A percentile compares a stretch with the other conserved stretches of the same genome.
phyloP scores from a whole-genome alignment of 2,888 invertebrate genomes.

The Melipona beecheii region DNA sequence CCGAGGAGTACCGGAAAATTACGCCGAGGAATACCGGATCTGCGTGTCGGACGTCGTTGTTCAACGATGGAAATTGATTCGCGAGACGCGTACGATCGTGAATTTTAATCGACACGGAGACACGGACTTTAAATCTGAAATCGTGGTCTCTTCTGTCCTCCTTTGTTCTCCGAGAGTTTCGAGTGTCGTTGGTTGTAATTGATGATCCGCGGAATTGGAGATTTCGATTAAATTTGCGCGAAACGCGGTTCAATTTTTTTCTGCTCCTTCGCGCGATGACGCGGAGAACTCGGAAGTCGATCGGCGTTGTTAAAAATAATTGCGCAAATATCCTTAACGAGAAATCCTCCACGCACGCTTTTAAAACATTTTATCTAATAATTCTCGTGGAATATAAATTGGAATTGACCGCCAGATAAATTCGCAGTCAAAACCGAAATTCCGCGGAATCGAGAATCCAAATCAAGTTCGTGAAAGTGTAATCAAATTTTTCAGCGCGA shows the following conservation, averaged over 20 bases:
- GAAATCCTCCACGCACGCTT: too few relatives aligned
- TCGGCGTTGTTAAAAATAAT: too few relatives aligned
- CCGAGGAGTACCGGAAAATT: slow-evolving; percentile 23
- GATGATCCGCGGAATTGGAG: neutral
- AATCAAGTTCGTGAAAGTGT: too few relatives aligned
- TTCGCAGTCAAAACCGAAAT: too few relatives aligned
- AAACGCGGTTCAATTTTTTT: neutral
- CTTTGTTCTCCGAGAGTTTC: neutral
- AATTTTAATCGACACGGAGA: neutral
- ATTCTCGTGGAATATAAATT: too few relatives aligned
- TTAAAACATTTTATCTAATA: too few relatives aligned
- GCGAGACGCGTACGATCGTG: neutral
- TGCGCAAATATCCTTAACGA: too few relatives aligned
- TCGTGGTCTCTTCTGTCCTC: neutral
- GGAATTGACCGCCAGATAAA: too few relatives aligned
- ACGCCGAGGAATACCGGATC: slow-evolving; percentile 7
- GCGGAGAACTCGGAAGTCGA: too few relatives aligned
- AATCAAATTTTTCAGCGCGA: too few relatives aligned
- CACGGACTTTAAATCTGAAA: neutral
- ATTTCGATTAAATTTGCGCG: neutral
- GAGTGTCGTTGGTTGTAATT: neutral
- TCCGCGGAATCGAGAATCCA: too few relatives aligned
- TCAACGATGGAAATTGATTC: neutral
- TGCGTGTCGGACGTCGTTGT: neutral
- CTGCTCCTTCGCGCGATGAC: neutral